Base-by-base conservation (phyloP, 2,888 invertebrate species). In the Drosophila mimica region DNA sequence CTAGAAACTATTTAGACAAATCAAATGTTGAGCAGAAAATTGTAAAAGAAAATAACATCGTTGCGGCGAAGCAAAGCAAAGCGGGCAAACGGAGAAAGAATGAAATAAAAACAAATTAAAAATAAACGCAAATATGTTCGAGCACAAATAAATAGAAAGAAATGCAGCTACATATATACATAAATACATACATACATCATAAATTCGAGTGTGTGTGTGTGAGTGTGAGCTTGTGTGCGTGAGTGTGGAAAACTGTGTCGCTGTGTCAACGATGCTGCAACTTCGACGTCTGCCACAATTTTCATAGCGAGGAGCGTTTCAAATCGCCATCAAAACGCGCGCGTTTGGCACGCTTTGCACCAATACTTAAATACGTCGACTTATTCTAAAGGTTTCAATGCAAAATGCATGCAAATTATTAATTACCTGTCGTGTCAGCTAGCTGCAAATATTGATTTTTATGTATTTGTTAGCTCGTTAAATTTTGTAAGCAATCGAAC, bases 61-160 rank as follows among this genome's bases (percentile, higher is more conserved):
- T 31, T 46, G 48, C 20, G 36, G 30, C 62, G 64, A 59, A 53
- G 53, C 46, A 56, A 71, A 65, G 65, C 52, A 59, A 62, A 63
- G 68, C 64, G 34, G 43, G 62, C 52, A 56, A 34, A n/a, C 53
- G 51, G 65, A 58, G 33, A 62, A 66, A 38, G 58, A 76, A 64
- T 64, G 59, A 83, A 77, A 83, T 81, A 86, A 87, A 83, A 83
- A 81, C 82, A 87, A 85, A 87, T 88, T 82, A 87, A 82, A 78
- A 78, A 79, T 72, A 81, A 71, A 75, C 70, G 65, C 70, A 66
- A 64, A 60, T 56, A 71, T 69, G 62, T 53, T 68, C 62, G 53
- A 64, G 51, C 66, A 74, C 74, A 74, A 73, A 77, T 61, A 81
- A 82, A 82, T 81, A 73, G 58, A 73, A 70, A 70, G 70, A 77